Conservation (phyloP, 2,113 vertebrate genomes). For the human (Homo sapiens) region DNA sequence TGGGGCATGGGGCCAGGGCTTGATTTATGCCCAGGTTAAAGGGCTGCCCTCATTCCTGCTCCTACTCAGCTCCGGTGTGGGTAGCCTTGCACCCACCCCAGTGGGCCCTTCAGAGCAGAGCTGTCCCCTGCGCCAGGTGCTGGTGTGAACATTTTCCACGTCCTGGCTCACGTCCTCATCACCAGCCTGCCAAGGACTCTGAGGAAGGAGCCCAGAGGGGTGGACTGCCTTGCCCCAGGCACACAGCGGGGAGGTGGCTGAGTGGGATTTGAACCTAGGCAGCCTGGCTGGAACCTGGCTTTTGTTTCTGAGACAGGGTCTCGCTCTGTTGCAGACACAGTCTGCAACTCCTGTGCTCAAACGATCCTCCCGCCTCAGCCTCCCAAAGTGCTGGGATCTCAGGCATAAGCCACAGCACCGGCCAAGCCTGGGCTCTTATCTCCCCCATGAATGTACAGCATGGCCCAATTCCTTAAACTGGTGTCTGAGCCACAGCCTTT, state of each 20-base stretch:
- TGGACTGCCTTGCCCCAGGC: background rate
- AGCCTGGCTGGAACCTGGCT: background rate
- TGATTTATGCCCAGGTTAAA: background rate
- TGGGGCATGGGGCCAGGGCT: too few relatives aligned
- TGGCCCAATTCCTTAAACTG: rapidly evolving
- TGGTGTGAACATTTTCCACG: background rate
- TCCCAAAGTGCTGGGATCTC: too few relatives aligned
- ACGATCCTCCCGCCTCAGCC: too few relatives aligned
- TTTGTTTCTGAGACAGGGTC: too few relatives aligned
- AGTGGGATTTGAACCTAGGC: background rate
- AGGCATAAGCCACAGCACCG: too few relatives aligned
- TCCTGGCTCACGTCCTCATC: background rate
- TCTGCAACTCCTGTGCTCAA: too few relatives aligned
- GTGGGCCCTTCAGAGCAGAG: background rate
- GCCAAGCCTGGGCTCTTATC: too few relatives aligned
- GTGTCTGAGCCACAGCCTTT: background rate
- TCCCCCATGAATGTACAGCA: rapidly evolving
- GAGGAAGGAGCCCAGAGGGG: background rate
- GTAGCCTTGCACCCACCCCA: background rate
- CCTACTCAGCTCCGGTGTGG: background rate
- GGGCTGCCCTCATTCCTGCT: background rate
- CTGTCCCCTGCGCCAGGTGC: background rate
- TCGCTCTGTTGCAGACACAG: too few relatives aligned
- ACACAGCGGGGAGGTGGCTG: background rate
- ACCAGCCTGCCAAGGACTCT: background rate